Conservation (phyloP, 2,113 vertebrate species). For the Cyphomyrus discorhynchus region DNA sequence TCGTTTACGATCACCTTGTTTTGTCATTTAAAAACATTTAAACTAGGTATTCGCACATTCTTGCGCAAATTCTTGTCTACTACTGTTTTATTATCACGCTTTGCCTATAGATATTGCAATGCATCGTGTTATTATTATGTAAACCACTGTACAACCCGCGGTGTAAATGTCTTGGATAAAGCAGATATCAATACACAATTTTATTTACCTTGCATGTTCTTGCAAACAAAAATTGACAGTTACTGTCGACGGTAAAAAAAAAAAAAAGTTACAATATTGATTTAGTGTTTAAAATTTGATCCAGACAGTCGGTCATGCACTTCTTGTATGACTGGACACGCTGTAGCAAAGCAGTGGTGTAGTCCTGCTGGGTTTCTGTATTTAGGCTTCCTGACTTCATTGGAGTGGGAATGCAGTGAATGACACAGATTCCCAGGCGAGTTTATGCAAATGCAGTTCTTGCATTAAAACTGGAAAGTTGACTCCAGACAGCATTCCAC, state of each 20-base stretch:
- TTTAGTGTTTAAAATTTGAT: background rate
- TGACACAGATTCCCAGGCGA: background rate
- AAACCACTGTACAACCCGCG: background rate
- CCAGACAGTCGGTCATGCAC: background rate
- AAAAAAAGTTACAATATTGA: background rate
- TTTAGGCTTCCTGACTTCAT: background rate
- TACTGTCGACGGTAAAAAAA: background rate
- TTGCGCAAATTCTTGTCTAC: background rate
- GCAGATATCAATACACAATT: background rate
- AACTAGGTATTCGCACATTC: background rate
- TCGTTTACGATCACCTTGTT: background rate
- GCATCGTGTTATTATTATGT: background rate
- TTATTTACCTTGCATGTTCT: background rate
- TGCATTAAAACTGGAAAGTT: conserved; percentile 2
- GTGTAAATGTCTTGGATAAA: background rate
- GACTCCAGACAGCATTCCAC: conserved; percentile 13
- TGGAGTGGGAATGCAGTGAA: background rate
- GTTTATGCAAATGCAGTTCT: conserved; percentile 6
- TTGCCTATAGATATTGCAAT: background rate
- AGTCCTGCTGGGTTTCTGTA: background rate
- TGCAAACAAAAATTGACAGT: background rate
- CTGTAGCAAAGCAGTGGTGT: background rate
- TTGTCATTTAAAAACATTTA: background rate
- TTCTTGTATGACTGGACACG: background rate
- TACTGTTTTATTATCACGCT: background rate